These are phyloP conservation scores for Microctenopoma steveboyesi DNA, from an alignment of 2,797 vertebrate species.

Conservation along the genomic window DNA sequence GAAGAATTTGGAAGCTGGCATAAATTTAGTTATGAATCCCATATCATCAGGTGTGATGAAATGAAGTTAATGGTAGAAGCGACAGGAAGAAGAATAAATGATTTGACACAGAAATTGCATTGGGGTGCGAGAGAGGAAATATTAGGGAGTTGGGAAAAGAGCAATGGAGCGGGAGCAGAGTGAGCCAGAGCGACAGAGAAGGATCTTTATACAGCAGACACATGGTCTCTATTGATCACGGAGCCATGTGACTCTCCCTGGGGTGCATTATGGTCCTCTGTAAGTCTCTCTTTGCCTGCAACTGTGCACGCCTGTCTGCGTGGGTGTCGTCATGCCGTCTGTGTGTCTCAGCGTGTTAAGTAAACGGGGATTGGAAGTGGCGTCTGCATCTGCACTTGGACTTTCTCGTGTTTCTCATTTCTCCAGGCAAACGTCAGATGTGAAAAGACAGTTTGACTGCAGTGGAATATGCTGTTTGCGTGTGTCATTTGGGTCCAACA, in stretches of 20 bases:
- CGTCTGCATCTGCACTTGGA: constrained; percentile 44
- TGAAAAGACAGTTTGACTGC: constrained; percentile 11
- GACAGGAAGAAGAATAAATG: neutral
- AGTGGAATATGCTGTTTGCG: neutral
- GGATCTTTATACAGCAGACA: constrained; percentile 54
- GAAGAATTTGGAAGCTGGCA: constrained; percentile 5
- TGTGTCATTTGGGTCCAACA: neutral
- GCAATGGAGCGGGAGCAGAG: constrained; percentile 12
- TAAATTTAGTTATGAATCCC: constrained; percentile 1
- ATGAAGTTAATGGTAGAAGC: neutral
- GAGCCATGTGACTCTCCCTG: constrained; percentile 58
- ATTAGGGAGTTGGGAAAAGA: constrained; percentile 4
- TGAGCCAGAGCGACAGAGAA: constrained; percentile 10
- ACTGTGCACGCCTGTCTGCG: constrained; percentile 35
- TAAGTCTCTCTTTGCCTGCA: constrained; percentile 30
- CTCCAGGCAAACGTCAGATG: constrained; percentile 40
- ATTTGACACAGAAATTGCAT: neutral
- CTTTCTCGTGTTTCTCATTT: constrained; percentile 38
- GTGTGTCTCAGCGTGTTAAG: constrained; percentile 52
- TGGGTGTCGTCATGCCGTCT: constrained; percentile 50
- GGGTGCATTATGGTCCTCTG: constrained; percentile 36
- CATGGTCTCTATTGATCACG: constrained; percentile 62
- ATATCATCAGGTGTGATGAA: constrained; percentile 5
- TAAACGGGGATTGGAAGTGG: constrained; percentile 47
- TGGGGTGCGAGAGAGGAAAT: constrained; percentile 1